Evolutionary conservation across 2,797 vertebrate genomes (phyloP).

Genomic region (Eleutherodactylus coqui): DNA sequence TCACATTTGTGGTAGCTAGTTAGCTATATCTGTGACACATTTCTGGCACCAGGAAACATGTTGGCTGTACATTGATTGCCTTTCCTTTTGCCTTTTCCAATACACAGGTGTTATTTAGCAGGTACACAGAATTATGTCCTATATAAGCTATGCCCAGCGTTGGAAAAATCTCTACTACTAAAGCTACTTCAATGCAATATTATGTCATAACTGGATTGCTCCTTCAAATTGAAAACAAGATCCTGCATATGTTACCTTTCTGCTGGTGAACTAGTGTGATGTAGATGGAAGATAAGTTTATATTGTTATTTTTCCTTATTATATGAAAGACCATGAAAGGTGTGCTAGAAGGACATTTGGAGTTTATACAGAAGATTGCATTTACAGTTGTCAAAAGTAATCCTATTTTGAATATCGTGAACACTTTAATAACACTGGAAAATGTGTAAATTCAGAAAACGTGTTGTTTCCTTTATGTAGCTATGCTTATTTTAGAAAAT

Average conservation of each 20-base stretch:
- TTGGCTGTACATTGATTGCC: not conserved
- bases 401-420: constrained; percentile 34
- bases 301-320: not conserved
- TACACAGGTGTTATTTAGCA: not conserved
- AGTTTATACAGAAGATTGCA: constrained; percentile 12
- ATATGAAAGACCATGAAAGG: not conserved
- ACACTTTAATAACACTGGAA: constrained; percentile 21
- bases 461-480: constrained; percentile 49
- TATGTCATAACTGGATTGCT: not conserved
- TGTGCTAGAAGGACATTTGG: constrained; percentile 12
- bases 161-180: not conserved
- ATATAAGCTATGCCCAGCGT: not conserved
- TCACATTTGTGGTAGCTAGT: not conserved
- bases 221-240: not conserved
- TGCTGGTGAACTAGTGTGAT: constrained; percentile 16
- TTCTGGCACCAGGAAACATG: not conserved
- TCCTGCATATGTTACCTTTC: not conserved
- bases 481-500: constrained; percentile 54
- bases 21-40: not conserved
- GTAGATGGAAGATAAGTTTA: not conserved
- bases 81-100: too few relatives aligned
- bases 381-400: constrained; percentile 36
- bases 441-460: constrained; percentile 45
- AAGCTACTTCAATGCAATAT: not conserved
- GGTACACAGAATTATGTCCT: not conserved